Conservation (phyloP, 2,113 vertebrate genomes). For the Leucopternis melanops region DNA sequence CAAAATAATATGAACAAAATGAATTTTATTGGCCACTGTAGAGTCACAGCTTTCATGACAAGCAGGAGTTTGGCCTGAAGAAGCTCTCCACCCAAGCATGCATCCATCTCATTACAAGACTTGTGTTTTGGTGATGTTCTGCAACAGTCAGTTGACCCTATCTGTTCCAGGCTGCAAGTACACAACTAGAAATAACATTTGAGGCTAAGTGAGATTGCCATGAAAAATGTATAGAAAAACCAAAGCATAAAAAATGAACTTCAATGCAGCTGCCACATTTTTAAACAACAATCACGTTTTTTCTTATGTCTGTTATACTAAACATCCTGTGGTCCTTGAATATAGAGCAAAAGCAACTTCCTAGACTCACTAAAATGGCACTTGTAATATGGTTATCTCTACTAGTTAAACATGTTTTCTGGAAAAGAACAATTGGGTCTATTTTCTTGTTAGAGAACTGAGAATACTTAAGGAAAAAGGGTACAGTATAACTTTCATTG, state of each 20-base stretch:
- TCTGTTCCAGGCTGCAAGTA: fast-evolving
- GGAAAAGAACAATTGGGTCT: neutral
- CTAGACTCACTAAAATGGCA: neutral
- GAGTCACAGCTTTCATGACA: neutral
- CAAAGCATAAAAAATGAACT: neutral
- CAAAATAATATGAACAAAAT: neutral
- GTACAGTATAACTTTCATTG: neutral
- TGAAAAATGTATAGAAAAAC: neutral
- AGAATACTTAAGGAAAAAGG: neutral
- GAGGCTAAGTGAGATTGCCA: neutral
- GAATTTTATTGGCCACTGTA: neutral
- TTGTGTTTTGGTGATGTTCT: neutral
- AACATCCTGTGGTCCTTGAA: neutral
- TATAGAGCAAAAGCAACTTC: neutral
- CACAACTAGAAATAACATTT: neutral
- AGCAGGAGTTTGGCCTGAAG: neutral
- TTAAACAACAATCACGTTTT: neutral
- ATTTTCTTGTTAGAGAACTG: neutral
- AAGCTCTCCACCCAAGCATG: neutral
- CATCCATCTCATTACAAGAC: neutral
- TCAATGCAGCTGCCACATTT: neutral
- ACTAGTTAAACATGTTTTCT: neutral
- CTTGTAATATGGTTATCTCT: neutral
- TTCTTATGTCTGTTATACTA: neutral
- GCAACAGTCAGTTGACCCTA: neutral